Evolutionary conservation across 2,113 vertebrate genomes (phyloP).

Genomic region (Peucedramus taeniatus): DNA sequence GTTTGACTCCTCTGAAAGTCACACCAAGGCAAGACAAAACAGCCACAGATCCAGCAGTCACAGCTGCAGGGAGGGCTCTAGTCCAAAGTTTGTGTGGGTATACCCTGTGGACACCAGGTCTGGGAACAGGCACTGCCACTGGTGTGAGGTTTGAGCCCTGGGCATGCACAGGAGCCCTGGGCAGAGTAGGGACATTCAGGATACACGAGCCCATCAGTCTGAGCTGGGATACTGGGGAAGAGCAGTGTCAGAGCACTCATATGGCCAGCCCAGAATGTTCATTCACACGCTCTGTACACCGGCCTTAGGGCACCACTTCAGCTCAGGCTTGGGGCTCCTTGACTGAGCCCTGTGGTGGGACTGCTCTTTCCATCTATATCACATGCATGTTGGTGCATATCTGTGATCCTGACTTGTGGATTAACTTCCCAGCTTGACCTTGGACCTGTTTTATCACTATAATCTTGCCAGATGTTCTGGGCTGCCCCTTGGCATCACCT

Average conservation of each 20-base stretch:
- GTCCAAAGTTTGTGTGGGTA: neutral
- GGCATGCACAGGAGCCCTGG: neutral
- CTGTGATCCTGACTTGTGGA: neutral
- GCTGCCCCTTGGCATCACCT: neutral
- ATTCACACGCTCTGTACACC: neutral
- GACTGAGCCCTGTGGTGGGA: neutral
- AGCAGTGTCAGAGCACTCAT: neutral
- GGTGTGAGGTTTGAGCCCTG: neutral
- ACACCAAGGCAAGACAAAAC: neutral
- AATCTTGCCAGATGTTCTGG: neutral
- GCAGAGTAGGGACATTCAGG: neutral
- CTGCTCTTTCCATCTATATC: neutral
- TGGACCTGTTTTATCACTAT: neutral
- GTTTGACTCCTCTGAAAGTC: neutral
- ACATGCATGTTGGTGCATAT: neutral
- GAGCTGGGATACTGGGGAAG: neutral
- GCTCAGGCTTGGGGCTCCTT: neutral
- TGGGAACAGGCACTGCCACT: neutral
- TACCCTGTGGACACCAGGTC: neutral
- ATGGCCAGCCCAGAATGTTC: neutral
- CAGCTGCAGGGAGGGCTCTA: neutral
- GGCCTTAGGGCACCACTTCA: neutral
- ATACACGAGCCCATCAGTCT: rapidly evolving
- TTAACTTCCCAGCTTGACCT: neutral
- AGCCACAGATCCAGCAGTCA: neutral